phyloP scores from a whole-genome alignment of 2,797 vertebrate species.

The Diglossa cyanea region DNA sequence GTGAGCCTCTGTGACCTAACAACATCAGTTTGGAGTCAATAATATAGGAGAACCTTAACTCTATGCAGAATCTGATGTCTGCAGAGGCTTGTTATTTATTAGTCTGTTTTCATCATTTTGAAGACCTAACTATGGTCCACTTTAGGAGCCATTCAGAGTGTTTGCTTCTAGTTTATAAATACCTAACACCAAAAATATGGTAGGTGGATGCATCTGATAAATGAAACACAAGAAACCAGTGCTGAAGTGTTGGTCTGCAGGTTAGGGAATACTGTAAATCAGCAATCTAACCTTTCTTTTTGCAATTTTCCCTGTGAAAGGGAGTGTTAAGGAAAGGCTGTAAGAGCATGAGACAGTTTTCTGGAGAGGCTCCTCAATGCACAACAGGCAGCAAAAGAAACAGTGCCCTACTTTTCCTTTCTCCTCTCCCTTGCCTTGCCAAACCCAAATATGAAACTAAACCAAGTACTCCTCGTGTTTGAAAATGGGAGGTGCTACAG shows the following conservation, averaged over 20 bases:
- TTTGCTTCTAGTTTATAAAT: not conserved
- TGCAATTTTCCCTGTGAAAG: not conserved
- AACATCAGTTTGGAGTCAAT: not conserved
- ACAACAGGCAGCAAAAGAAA: not conserved
- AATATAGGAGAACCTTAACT: not conserved
- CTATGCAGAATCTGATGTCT: not conserved
- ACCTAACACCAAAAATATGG: not conserved
- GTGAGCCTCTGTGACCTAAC: not conserved
- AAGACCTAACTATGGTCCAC: not conserved
- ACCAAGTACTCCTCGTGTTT: not conserved
- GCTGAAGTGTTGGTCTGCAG: not conserved
- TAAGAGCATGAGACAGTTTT: not conserved
- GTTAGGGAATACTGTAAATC: not conserved
- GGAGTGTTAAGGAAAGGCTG: not conserved
- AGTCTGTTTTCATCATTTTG: not conserved
- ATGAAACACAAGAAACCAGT: not conserved
- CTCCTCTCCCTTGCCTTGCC: not conserved
- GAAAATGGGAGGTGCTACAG: not conserved
- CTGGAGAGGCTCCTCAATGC: not conserved
- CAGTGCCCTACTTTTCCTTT: not conserved
- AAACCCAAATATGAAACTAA: not conserved
- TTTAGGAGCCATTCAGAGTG: not conserved
- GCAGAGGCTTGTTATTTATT: not conserved
- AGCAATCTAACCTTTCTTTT: not conserved
- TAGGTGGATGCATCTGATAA: not conserved